Conservation (phyloP, 2,797 vertebrate species). For the Lacerta viridis region DNA sequence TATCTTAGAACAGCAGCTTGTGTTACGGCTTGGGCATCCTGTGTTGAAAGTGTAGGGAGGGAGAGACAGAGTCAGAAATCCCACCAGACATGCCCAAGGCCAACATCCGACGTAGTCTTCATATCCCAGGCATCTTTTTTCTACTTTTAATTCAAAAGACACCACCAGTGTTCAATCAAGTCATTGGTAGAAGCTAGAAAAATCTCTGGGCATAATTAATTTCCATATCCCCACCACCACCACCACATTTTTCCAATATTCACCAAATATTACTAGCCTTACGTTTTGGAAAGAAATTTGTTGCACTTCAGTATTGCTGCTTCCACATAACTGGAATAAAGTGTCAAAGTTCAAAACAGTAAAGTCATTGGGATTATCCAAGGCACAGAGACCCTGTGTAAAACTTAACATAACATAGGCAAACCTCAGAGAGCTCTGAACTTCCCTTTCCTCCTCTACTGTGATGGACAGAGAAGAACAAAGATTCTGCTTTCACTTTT, state of each 20-base stretch:
- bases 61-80: neutral
- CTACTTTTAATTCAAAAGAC: neutral
- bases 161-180: slow-evolving; percentile 8
- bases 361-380: neutral
- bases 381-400: neutral
- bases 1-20: no score
- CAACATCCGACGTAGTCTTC: neutral
- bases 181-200: neutral
- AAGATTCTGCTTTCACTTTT: neutral
- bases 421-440: neutral
- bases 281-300: slow-evolving; percentile 92
- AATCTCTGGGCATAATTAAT: neutral
- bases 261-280: slow-evolving; percentile 64
- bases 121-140: neutral
- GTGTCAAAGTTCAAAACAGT: slow-evolving; percentile 74
- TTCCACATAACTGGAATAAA: slow-evolving; percentile 90
- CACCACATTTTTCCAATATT: slow-evolving; percentile 1
- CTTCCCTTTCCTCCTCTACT: neutral
- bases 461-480: neutral
- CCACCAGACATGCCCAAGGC: neutral
- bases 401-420: neutral
- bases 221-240: neutral
- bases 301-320: slow-evolving; percentile 97
- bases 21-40: neutral
- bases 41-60: neutral